Evolutionary conservation across 30 jellyfish, hydroid and myxozoan genomes (phyloP), one percentile per base, ranked within the genome.

Genomic region (Clytia hemisphaerica): DNA sequence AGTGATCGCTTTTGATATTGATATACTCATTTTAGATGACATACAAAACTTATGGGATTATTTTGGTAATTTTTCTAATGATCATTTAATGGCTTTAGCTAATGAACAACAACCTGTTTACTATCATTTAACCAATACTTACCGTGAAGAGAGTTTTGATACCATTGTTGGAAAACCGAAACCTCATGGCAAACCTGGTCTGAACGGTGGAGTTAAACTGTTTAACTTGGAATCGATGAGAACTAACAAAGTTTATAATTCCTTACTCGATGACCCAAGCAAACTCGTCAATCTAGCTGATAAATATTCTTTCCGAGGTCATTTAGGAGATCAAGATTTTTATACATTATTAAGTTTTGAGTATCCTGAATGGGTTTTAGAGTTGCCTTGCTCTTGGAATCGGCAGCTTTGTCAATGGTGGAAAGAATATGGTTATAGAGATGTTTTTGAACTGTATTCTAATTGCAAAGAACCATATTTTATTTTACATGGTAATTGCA

Each of bases 401-500:
- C 83, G 96, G 33, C 96, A 86, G 82, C 59, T 86, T 2, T 86
- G 96, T 72, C 73, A 84, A 21, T 86, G 96, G 96, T 86, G 96
- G 96, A 72, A 73, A 21, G 68, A 83, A 14, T 45, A 74, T 55
- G 93, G 93, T 21, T 86, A 86, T 50, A 42, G 58, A 19, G 78
- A 73, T 35, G 75, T 86, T 1, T 86, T 86, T 86, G 92, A 78
- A 25, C 36, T n/a, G 61, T 86, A 86, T 49, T 61, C 54, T 46
- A 74, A 61, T 28, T 86, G 96, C 46, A 37, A 37, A 28, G 79
- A 78, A 61, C 96, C 96, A 15, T 66, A 38, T 28, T 69, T 59
- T 67, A 87, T 79, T 15, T 21, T 76, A 14, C 96, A 86, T 73
- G 96, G 96, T 31, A 86, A 86, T 67, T 86, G 96, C 40, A 63